Percentiles rank a stretch among this genome's conserved stretches.
Evolutionary conservation across 1,140 invertebrate species (phyloP).

Genomic region (Metopolophium dirhodum): DNA sequence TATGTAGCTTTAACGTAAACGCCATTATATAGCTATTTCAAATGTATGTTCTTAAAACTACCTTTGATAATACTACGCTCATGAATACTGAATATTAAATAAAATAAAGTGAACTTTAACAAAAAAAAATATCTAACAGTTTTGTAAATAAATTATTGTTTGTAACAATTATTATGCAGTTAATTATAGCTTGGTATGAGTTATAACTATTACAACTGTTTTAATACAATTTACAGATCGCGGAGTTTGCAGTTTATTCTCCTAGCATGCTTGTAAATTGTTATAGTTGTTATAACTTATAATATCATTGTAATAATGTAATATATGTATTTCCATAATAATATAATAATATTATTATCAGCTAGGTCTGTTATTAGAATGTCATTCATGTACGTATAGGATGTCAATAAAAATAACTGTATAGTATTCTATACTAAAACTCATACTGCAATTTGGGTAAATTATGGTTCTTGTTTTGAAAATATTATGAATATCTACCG

Average conservation of each 20-base stretch:
- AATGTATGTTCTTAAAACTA: not conserved
- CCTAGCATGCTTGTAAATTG: not conserved
- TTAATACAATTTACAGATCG: too few species aligned
- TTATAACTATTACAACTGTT: too few species aligned
- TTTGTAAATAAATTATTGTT: not conserved
- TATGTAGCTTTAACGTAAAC: not conserved
- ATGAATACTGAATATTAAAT: not conserved
- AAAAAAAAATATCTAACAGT: not conserved
- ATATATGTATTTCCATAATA: too few species aligned
- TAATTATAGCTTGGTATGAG: not conserved
- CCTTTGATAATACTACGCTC: not conserved
- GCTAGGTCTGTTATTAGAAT: too few species aligned
- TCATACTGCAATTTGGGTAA: too few species aligned
- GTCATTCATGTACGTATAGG: too few species aligned
- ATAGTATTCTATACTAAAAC: too few species aligned
- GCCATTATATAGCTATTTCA: not conserved
- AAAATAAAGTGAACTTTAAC: not conserved
- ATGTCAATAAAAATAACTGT: too few species aligned
- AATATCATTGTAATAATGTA: not conserved
- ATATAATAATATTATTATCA: too few species aligned
- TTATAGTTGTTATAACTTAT: not conserved
- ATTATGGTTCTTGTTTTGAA: too few species aligned
- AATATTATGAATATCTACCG: too few species aligned
- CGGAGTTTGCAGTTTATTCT: not conserved
- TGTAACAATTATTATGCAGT: not conserved